Evolutionary conservation across 2,113 vertebrate species (phyloP).

Genomic region (Lagopus leucura): DNA sequence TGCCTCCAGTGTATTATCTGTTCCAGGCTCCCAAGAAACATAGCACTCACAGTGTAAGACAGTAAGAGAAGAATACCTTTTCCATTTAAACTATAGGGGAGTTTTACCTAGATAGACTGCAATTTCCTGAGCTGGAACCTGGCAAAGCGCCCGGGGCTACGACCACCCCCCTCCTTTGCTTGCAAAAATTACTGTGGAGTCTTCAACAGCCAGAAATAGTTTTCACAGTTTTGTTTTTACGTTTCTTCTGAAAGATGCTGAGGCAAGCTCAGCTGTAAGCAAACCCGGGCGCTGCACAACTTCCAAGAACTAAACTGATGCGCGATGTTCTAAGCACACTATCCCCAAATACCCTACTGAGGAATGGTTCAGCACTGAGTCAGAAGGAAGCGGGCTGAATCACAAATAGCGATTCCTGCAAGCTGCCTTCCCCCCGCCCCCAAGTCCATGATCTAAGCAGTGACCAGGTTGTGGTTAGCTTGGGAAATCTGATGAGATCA

Average conservation of each 20-base stretch:
- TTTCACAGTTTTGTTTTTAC: slow-evolving; percentile 28
- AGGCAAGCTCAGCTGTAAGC: background rate
- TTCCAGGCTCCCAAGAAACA: slow-evolving; percentile 30
- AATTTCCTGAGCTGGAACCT: slow-evolving; percentile 66
- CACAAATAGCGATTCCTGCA: slow-evolving; percentile 38
- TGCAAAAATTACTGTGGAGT: slow-evolving; percentile 47
- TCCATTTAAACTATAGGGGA: slow-evolving; percentile 65
- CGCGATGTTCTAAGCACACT: background rate
- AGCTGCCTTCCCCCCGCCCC: background rate
- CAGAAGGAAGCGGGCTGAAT: slow-evolving; percentile 41
- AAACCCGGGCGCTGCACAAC: background rate
- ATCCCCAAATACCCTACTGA: slow-evolving; percentile 21
- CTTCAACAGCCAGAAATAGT: slow-evolving; percentile 25
- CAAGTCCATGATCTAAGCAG: slow-evolving; percentile 28
- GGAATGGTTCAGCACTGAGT: slow-evolving; percentile 49
- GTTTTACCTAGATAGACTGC: slow-evolving; percentile 71
- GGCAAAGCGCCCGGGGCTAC: slow-evolving; percentile 59
- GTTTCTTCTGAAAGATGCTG: slow-evolving; percentile 3
- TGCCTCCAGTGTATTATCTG: slow-evolving; percentile 22
- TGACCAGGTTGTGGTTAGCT: slow-evolving; percentile 64
- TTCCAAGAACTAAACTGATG: slow-evolving; percentile 17
- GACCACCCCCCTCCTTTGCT: slow-evolving; percentile 43
- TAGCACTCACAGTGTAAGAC: slow-evolving; percentile 41
- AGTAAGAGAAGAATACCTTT: slow-evolving; percentile 65
- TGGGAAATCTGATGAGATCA: slow-evolving; percentile 64